Evolutionary conservation across 2,888 invertebrate genomes (phyloP).

Genomic region (Nomada fucata): DNA sequence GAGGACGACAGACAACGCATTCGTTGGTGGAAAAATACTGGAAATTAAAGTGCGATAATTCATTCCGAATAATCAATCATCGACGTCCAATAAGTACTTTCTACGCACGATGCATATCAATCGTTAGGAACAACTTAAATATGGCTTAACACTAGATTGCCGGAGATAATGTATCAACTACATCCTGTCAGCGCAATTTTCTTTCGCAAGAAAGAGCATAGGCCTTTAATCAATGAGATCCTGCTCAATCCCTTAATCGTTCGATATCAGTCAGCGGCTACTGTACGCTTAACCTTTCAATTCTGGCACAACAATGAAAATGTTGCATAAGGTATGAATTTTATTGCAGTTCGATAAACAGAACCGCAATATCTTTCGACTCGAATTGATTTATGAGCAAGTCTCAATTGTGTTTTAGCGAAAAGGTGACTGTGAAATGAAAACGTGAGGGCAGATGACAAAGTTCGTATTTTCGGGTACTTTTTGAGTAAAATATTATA

Average conservation of each 20-base stretch:
- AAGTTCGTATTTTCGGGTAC: too few relatives aligned
- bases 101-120: conserved; percentile 3
- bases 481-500: too few relatives aligned
- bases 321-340: neutral
- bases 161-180: neutral
- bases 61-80: neutral
- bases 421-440: too few relatives aligned
- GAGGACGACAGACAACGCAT: neutral
- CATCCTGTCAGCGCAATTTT: conserved; percentile 8
- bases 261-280: neutral
- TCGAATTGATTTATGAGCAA: too few relatives aligned
- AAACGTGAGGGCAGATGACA: too few relatives aligned
- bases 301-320: conserved; percentile 3
- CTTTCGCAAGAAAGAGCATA: neutral
- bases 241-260: conserved; percentile 2
- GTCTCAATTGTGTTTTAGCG: too few relatives aligned
- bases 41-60: neutral
- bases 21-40: conserved; percentile 8
- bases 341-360: too few relatives aligned
- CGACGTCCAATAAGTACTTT: neutral
- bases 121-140: neutral
- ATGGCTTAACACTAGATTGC: neutral
- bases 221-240: too few relatives aligned
- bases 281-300: neutral
- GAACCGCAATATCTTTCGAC: too few relatives aligned